Conservation (phyloP, 2,888 invertebrate species). For the Strigamia transsilvanica region DNA sequence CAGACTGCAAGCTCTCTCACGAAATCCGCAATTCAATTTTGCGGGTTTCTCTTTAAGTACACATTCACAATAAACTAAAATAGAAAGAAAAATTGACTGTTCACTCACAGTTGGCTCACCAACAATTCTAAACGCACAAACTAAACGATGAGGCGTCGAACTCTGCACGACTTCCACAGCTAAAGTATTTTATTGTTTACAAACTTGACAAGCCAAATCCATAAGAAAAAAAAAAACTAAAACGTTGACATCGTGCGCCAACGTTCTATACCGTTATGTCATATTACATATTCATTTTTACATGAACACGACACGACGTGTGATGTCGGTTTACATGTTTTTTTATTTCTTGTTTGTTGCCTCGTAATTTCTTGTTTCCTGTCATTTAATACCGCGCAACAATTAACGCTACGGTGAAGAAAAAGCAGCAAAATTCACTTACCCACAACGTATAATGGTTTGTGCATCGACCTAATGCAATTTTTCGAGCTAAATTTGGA, state of each 20-base stretch:
- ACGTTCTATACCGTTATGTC: too few relatives aligned
- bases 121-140: neutral
- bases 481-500: too few relatives aligned
- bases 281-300: too few relatives aligned
- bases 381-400: too few relatives aligned
- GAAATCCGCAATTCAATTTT: slow-evolving; percentile 49
- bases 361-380: too few relatives aligned
- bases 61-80: neutral
- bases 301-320: too few relatives aligned
- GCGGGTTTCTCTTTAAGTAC: slow-evolving; percentile 35
- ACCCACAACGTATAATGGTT: too few relatives aligned
- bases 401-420: too few relatives aligned
- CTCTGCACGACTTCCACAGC: neutral
- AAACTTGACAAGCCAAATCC: neutral
- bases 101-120: neutral
- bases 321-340: too few relatives aligned
- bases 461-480: too few relatives aligned
- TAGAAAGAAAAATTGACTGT: neutral
- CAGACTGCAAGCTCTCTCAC: slow-evolving; percentile 21
- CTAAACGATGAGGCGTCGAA: neutral
- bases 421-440: too few relatives aligned
- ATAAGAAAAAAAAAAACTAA: neutral
- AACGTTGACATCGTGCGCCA: neutral
- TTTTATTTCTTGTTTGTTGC: too few relatives aligned
- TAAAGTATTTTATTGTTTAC: neutral